Evolutionary conservation across 1,140 invertebrate genomes (phyloP), one percentile per base, ranked within the genome.

Genomic region (Sitobion miscanthi): DNA sequence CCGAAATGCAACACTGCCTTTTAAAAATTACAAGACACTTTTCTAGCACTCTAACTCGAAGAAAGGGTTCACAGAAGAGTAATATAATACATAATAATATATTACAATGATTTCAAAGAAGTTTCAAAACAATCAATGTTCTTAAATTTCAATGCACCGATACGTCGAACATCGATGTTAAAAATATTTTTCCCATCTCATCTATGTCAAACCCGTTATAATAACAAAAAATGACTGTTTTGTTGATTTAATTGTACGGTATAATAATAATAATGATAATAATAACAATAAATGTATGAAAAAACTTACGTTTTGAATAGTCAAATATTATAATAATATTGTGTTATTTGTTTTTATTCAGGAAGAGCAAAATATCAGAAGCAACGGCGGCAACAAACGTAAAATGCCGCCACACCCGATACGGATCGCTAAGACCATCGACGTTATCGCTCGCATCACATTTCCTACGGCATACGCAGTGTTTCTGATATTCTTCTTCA

Each of bases 401-500:
- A 98, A 98, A 95, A 97, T 98, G 95, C 97, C 97, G 90, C 98
- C 98, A 52, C 98, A 98, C 96, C 98, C 98, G 77, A 98, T 98
- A 94, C 96, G 98, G 94, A 97, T 98, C 94, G 98, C 98, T 90
- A 98, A 98, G 96, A 98, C 98, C 91, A 99, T 99, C 95, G 98
- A 99, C 96, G 98, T 98, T 93, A 98, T 99, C 95, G 98, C 98
- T 69, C 96, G 98, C 95, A 98, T 98, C 95, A 98, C 98, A 93
- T 99, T 99, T 96, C 98, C 98, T 94, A 97, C 97, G 94, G 98
- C 98, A 94, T 99, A 98, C 95, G 97, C 97, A 95, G 97, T 98
- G 94, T 99, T 99, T 96, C 96, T 98, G 94, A 97, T 98, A 95
- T 98, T 98, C 96, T 99, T 98, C 96, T 98, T 99, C 96, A 97